Percentiles rank a stretch among this genome's conserved stretches.
phyloP scores from a whole-genome alignment of 2,797 vertebrate genomes.

The Anniella stebbinsi region DNA sequence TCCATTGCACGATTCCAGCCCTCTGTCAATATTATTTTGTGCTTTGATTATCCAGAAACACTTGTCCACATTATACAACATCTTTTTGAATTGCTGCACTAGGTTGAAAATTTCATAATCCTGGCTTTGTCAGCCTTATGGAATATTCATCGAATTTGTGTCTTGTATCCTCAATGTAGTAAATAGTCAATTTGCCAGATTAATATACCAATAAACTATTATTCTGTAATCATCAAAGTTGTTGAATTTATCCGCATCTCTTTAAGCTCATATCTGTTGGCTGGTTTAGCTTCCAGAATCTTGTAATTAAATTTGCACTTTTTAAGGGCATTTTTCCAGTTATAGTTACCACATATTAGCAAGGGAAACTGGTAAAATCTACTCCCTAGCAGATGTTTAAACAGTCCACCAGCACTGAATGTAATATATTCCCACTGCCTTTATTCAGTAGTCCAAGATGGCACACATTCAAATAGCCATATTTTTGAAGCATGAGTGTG shows the following conservation, averaged over 20 bases:
- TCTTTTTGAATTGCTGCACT: neutral
- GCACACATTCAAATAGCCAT: neutral
- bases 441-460: neutral
- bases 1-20: neutral
- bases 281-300: neutral
- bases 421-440: neutral
- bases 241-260: neutral
- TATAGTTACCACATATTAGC: too few species aligned
- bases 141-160: neutral
- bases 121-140: neutral
- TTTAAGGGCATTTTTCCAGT: neutral
- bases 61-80: neutral
- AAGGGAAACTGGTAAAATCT: neutral
- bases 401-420: neutral
- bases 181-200: neutral
- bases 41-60: neutral
- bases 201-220: neutral
- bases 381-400: neutral
- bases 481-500: neutral
- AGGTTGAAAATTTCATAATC: neutral
- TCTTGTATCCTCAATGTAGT: neutral
- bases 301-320: neutral
- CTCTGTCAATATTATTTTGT: neutral
- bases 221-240: neutral
- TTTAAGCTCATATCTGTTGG: neutral